Conservation (phyloP, 2,113 vertebrate genomes). For the Myanophis thanlyinensis region DNA sequence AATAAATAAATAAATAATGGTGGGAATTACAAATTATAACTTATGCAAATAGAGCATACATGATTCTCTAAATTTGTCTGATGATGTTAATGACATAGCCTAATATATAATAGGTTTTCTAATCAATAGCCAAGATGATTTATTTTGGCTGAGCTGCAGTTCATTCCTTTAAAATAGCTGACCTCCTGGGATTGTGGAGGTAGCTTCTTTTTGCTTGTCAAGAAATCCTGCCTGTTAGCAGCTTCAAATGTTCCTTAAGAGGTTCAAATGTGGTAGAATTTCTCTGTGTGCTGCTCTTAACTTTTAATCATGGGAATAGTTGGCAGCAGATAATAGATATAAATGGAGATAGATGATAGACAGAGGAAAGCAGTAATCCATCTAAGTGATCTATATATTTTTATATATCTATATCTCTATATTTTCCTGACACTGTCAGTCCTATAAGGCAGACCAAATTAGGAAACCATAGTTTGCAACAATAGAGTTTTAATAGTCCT, state of each 20-base stretch:
- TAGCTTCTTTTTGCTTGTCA: no score
- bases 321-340: neutral
- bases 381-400: neutral
- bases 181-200: no score
- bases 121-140: neutral
- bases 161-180: neutral
- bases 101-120: neutral
- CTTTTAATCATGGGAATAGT: neutral
- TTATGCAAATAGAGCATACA: neutral
- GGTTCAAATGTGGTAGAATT: neutral
- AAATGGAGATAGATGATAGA: no score
- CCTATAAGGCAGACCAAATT: neutral
- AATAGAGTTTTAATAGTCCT: no score
- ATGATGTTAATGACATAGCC: neutral
- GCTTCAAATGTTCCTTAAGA: neutral
- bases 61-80: neutral
- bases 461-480: neutral
- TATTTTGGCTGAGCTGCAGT: neutral
- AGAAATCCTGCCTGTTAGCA: neutral
- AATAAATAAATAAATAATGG: no score
- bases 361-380: no score
- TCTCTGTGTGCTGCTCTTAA: neutral
- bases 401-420: neutral
- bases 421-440: neutral
- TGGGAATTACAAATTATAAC: neutral